A percentile compares a stretch with the other conserved stretches of the same genome.
phyloP scores from a whole-genome alignment of 2,113 vertebrate species.

The Monopterus albus region DNA sequence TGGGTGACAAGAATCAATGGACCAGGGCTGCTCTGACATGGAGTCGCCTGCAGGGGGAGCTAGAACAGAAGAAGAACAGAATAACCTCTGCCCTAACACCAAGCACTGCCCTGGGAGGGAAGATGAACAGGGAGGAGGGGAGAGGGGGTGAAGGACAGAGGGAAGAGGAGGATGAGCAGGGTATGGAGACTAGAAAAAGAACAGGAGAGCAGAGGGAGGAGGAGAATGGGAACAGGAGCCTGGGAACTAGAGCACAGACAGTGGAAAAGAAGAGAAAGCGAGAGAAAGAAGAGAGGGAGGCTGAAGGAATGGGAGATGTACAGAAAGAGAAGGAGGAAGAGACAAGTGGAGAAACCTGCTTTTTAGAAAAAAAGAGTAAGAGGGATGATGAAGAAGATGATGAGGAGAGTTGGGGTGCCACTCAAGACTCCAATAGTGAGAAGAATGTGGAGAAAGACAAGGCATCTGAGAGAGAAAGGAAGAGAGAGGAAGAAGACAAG shows the following conservation, averaged over 20 bases:
- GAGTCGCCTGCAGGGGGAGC: conserved; percentile 72
- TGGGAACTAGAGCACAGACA: not conserved
- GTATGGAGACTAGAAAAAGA: conserved; percentile 15
- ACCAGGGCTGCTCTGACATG: conserved; percentile 64
- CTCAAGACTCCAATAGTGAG: not conserved
- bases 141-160: conserved; percentile 27
- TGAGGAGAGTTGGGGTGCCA: not conserved
- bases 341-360: not conserved
- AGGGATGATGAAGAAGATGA: conserved; percentile 3
- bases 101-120: not conserved
- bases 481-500: conserved; percentile 27
- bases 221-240: not conserved
- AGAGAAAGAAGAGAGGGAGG: too few relatives aligned
- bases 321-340: not conserved
- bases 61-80: too few relatives aligned
- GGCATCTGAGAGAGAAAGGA: conserved; percentile 22
- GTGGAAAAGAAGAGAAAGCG: conserved; percentile 37
- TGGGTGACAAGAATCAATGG: conserved; percentile 66
- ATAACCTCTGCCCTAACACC: not conserved
- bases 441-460: not conserved
- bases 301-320: too few relatives aligned
- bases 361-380: conserved; percentile 8
- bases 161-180: conserved; percentile 7
- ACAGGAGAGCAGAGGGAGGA: conserved; percentile 7
- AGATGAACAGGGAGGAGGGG: conserved; percentile 19